Evolutionary conservation across 1,140 invertebrate species (phyloP), one percentile per base, ranked within the genome.

Genomic region (Heliconius hewitsoni): DNA sequence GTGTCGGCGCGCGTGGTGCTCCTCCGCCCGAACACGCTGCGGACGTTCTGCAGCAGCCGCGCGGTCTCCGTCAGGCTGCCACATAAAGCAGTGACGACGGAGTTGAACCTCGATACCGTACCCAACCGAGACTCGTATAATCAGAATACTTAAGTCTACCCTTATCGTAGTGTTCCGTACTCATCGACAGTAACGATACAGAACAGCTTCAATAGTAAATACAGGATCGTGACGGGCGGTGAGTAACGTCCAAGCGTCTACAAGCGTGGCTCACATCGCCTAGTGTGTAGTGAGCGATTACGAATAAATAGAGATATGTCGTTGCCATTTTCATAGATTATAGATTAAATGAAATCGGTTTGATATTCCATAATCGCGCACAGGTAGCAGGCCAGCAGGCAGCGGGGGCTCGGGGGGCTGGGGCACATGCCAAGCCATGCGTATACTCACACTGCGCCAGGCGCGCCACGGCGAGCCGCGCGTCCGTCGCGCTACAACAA

Each of bases 51-150:
- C 94, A 99, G 96, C 89, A 99, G 96, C 87, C 98, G 96, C 87
- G 98, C 98, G 85, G 98, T 99, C 96, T 99, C 98, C 95, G 98
- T 98, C 92, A 99, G 96, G 97, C 98, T 98, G 97, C 90, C 88
- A 90, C 88, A 93, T 85, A 90, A 77, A 88, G 79, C 85, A 76
- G 82, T 85, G 86, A 72, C 71, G 23, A 30, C 60, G 60, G 23
- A 30, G 16, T 66, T 66, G 23, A 66, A 66, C 71, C 71, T 34
- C 71, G 34, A 34, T 73, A 23, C 72, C 39, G 23, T 19, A 27
- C 23, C 34, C 52, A 30, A 76, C 57, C 74, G 75, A 70, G 13
- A 60, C n/a, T 60, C 55, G 19, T 37, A 39, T 5, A 42, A 76
- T 66, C 39, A 46, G 13, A 46, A 46, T 46, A 30, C 50, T 60